phyloP scores from a whole-genome alignment of 2,888 invertebrate species.

The Oxytorus armatus region DNA sequence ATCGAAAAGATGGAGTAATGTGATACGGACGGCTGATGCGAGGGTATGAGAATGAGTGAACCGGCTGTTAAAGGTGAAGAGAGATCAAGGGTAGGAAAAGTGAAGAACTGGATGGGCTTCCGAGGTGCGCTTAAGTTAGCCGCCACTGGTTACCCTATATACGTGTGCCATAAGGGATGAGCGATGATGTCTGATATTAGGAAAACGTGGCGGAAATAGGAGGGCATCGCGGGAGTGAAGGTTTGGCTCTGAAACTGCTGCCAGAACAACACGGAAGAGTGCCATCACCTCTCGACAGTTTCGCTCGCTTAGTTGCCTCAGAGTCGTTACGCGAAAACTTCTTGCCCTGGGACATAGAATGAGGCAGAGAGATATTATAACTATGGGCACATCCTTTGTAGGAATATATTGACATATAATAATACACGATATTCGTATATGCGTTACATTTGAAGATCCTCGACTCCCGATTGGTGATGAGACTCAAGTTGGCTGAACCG shows the following conservation, averaged over 20 bases:
- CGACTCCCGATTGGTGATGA: constrained; percentile 75
- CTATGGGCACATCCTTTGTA: constrained; percentile 66
- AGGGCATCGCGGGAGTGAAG: constrained; percentile 41
- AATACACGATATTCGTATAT: constrained; percentile 73
- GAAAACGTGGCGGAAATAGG: constrained; percentile 64
- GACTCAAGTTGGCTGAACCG: neutral
- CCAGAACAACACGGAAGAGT: constrained; percentile 39
- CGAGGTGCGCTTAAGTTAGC: constrained; percentile 59
- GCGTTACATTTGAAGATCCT: constrained; percentile 78
- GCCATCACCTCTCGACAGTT: constrained; percentile 38
- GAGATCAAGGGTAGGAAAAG: constrained; percentile 16
- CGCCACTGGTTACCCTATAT: constrained; percentile 62
- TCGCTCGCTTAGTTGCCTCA: constrained; percentile 35
- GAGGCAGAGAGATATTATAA: neutral
- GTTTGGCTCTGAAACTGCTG: constrained; percentile 47
- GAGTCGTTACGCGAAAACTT: constrained; percentile 32
- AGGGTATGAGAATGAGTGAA: constrained; percentile 21
- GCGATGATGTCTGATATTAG: constrained; percentile 82
- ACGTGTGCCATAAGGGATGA: constrained; percentile 76
- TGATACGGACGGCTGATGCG: constrained; percentile 25
- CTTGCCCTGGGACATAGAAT: constrained; percentile 9
- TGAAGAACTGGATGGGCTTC: constrained; percentile 51
- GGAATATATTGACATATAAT: constrained; percentile 78
- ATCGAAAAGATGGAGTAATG: constrained; percentile 27
- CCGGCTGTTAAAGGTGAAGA: constrained; percentile 1